phyloP scores from a whole-genome alignment of 1,140 invertebrate genomes.

The Brachionus sp. region DNA sequence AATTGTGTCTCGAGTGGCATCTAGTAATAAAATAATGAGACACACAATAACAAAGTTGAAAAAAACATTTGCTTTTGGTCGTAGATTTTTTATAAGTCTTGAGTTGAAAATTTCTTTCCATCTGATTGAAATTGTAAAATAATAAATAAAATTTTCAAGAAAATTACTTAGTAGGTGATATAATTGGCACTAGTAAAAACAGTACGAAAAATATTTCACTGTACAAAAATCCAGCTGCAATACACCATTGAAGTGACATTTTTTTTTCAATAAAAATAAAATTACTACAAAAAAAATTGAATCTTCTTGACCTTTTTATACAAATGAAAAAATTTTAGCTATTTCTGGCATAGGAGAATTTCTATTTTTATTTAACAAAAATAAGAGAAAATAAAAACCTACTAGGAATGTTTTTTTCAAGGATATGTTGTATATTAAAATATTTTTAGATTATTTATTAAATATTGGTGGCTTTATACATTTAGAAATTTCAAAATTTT shows the following conservation, averaged over 20 bases:
- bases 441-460: neutral
- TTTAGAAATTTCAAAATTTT: neutral
- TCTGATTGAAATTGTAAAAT: neutral
- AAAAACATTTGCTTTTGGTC: neutral
- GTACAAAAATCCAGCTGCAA: slow-evolving; percentile 88
- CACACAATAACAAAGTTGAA: slow-evolving; percentile 25
- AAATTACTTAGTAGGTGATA: slow-evolving; percentile 69
- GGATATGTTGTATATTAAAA: neutral
- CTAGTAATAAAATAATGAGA: slow-evolving; percentile 60
- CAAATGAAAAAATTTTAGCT: neutral
- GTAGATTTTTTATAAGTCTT: neutral
- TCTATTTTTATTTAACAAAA: neutral
- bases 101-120: slow-evolving; percentile 31
- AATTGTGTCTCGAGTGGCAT: slow-evolving; percentile 89
- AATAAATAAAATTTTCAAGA: neutral
- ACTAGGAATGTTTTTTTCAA: neutral
- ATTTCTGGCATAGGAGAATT: neutral
- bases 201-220: slow-evolving; percentile 77
- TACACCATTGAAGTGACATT: slow-evolving; percentile 93
- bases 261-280: neutral
- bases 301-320: neutral
- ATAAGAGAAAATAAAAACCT: neutral
- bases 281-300: neutral
- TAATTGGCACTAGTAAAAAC: slow-evolving; percentile 77
- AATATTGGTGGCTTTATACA: neutral